A percentile compares a stretch with the other conserved stretches of the same genome.
Evolutionary conservation across 2,888 invertebrate genomes (phyloP).

Genomic region (Plemyria rubiginata): DNA sequence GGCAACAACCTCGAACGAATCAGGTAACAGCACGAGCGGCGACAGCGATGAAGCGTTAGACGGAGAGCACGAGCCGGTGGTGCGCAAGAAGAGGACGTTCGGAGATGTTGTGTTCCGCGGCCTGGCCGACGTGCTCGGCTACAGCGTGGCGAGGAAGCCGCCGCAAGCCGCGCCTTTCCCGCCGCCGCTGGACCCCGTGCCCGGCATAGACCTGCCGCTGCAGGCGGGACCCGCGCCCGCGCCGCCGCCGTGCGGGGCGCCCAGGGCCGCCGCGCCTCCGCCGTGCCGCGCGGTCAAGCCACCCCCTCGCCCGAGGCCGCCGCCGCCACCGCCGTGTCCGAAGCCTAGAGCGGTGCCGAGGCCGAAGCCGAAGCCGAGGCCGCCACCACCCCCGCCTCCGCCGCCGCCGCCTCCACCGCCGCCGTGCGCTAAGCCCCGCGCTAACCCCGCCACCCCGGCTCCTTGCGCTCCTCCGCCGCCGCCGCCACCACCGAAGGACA

Average conservation of each 20-base stretch:
- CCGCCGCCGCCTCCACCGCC: slow-evolving; percentile 63
- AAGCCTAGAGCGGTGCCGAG: slow-evolving; percentile 65
- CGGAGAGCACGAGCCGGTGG: slow-evolving; percentile 66
- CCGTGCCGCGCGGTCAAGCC: slow-evolving; percentile 29
- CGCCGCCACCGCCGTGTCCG: slow-evolving; percentile 55
- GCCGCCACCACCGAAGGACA: slow-evolving; percentile 54
- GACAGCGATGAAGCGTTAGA: slow-evolving; percentile 52
- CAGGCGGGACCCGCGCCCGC: slow-evolving; percentile 55
- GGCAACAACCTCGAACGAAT: slow-evolving; percentile 27
- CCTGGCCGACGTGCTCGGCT: slow-evolving; percentile 79
- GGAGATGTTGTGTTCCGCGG: slow-evolving; percentile 81
- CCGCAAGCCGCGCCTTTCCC: slow-evolving; percentile 66
- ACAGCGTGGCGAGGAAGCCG: slow-evolving; percentile 70
- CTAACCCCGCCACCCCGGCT: slow-evolving; percentile 68
- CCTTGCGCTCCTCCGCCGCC: slow-evolving; percentile 61
- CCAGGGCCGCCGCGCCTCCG: slow-evolving; percentile 36
- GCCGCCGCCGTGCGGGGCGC: slow-evolving; percentile 44
- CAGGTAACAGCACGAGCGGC: slow-evolving; percentile 37
- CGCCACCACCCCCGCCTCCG: slow-evolving; percentile 54
- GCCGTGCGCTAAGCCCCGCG: slow-evolving; percentile 67
- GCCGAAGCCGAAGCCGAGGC: slow-evolving; percentile 53
- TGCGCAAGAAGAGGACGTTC: slow-evolving; percentile 79
- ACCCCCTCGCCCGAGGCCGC: slow-evolving; percentile 46
- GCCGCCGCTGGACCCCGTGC: slow-evolving; percentile 74
- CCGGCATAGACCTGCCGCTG: slow-evolving; percentile 70